Evolutionary conservation across 2,113 vertebrate species (phyloP).

Genomic region (Montifringilla adamsi): DNA sequence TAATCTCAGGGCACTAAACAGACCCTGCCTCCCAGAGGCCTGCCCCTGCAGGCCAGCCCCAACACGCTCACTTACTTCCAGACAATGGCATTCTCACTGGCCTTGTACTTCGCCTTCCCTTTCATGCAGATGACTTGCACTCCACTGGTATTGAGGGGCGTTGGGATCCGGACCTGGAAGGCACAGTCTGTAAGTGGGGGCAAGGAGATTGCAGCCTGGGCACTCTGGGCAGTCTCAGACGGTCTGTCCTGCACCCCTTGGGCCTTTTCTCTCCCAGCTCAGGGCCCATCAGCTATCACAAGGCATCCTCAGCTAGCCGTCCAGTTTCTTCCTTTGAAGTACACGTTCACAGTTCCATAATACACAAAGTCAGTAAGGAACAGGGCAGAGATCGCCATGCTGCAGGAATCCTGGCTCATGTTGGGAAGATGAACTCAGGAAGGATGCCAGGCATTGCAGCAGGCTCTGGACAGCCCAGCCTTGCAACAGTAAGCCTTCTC

Average conservation of each 20-base stretch:
- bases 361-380: neutral
- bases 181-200: neutral
- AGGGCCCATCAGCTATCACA: neutral
- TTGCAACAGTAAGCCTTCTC: neutral
- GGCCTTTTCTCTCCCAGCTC: neutral
- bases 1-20: neutral
- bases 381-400: neutral
- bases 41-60: neutral
- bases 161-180: constrained; percentile 93
- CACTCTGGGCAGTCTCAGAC: neutral
- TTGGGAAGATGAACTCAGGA: neutral
- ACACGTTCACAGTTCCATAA: neutral
- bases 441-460: neutral
- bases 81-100: constrained; percentile 99
- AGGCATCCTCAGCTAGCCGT: neutral
- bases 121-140: constrained; percentile 99
- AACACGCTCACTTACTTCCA: constrained; percentile 88
- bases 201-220: neutral
- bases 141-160: constrained; percentile 95
- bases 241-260: neutral
- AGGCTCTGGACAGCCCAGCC: neutral
- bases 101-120: constrained; percentile 99
- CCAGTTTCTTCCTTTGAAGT: neutral
- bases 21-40: neutral
- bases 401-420: neutral